Conservation (phyloP, 2,888 invertebrate genomes). For the Sepiola atlantica region DNA sequence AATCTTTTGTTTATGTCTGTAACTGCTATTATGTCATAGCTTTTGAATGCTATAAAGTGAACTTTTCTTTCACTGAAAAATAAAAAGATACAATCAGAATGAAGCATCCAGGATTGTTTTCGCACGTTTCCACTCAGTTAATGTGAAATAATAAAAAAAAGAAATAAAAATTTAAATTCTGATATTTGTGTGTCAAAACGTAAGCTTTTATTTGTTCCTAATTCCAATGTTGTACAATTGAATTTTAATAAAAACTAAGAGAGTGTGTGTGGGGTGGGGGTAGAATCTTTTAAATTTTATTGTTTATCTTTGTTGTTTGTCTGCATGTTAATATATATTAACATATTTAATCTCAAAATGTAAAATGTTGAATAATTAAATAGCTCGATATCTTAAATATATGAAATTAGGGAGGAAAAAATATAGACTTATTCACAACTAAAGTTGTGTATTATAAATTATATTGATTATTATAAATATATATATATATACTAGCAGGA, state of each 20-base stretch:
- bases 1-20: not conserved
- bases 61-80: not conserved
- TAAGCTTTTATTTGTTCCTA: not conserved
- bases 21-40: not conserved
- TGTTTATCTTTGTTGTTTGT: no score
- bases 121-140: not conserved
- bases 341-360: no score
- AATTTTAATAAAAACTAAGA: not conserved
- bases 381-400: no score
- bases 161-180: not conserved
- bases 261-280: no score
- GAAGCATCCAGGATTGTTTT: not conserved
- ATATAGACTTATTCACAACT: no score
- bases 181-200: not conserved
- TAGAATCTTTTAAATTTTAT: no score
- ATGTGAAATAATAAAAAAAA: not conserved
- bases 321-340: no score
- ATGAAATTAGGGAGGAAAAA: no score
- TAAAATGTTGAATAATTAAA: no score
- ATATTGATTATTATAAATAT: no score
- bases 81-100: not conserved
- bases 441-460: no score
- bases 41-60: not conserved
- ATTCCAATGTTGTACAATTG: not conserved
- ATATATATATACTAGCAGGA: no score